Evolutionary conservation across 64 coral and sea anemone genomes (phyloP).

Genomic region (Astreopora myriophthalma): DNA sequence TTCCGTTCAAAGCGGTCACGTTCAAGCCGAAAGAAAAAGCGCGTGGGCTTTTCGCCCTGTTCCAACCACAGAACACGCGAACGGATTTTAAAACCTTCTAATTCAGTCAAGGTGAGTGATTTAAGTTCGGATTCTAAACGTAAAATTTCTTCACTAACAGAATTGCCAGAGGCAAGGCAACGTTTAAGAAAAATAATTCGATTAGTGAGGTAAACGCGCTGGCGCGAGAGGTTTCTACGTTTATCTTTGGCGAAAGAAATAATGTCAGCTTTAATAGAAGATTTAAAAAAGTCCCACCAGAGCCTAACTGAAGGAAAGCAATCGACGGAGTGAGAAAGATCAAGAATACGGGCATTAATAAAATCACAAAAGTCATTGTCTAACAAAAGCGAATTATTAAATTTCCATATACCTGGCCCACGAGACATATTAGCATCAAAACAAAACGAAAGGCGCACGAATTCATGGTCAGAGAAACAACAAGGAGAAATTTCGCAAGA

Average conservation of each 20-base stretch:
- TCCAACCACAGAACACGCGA: conserved; percentile 3
- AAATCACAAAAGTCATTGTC: neutral
- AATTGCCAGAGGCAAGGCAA: neutral
- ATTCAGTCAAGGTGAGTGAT: neutral
- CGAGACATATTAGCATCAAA: neutral
- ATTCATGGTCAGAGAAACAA: conserved; percentile 35
- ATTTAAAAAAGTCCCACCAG: conserved; percentile 8
- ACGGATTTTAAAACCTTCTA: neutral
- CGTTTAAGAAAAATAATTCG: neutral
- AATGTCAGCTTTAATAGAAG: neutral
- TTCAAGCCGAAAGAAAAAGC: conserved; percentile 18
- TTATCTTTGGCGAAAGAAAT: neutral
- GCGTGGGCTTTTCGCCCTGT: conserved; percentile 35
- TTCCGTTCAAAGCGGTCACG: neutral
- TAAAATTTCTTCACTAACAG: neutral
- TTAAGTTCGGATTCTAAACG: neutral
- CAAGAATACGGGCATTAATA: neutral
- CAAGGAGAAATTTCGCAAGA: neutral
- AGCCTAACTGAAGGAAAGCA: neutral
- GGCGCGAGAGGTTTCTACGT: no score
- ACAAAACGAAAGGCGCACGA: neutral
- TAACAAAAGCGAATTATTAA: neutral
- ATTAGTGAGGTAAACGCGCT: neutral
- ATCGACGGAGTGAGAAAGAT: neutral
- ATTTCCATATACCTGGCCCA: neutral